Evolutionary conservation across 1,140 invertebrate genomes (phyloP).

Genomic region (Penaeus vannamei): DNA sequence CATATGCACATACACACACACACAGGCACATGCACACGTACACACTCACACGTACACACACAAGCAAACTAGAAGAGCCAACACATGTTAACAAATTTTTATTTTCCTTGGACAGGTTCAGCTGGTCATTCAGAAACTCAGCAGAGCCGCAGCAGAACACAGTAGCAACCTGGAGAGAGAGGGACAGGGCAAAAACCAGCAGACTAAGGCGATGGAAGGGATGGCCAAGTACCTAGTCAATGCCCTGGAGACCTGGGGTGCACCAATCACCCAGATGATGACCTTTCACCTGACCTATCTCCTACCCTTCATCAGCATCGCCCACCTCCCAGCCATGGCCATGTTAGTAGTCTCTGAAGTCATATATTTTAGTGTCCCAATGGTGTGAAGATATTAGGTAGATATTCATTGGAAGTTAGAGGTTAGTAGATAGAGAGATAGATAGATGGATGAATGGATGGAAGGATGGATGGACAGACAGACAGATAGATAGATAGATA

Average conservation of each 20-base stretch:
- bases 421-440: too few relatives aligned
- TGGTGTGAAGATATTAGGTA: too few relatives aligned
- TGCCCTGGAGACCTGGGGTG: slow-evolving; percentile 39
- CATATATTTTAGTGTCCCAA: not conserved
- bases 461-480: too few relatives aligned
- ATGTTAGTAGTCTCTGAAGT: slow-evolving; percentile 13
- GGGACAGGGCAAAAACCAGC: not conserved
- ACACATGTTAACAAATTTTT: too few relatives aligned
- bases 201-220: not conserved
- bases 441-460: too few relatives aligned
- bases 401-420: too few relatives aligned
- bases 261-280: slow-evolving; percentile 23
- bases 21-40: too few relatives aligned
- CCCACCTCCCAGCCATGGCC: slow-evolving; percentile 40
- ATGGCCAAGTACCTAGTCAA: slow-evolving; percentile 30
- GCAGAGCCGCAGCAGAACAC: slow-evolving; percentile 21
- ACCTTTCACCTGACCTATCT: slow-evolving; percentile 43
- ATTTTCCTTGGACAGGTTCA: slow-evolving; percentile 28
- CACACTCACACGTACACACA: too few relatives aligned
- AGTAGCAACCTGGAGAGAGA: not conserved
- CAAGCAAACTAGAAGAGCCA: too few relatives aligned
- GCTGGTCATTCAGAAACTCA: slow-evolving; percentile 53
- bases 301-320: slow-evolving; percentile 27
- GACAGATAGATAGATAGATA: too few relatives aligned
- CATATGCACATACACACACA: too few relatives aligned